Evolutionary conservation across 64 coral and sea anemone species (phyloP).

Genomic region (Montipora efflorescens): DNA sequence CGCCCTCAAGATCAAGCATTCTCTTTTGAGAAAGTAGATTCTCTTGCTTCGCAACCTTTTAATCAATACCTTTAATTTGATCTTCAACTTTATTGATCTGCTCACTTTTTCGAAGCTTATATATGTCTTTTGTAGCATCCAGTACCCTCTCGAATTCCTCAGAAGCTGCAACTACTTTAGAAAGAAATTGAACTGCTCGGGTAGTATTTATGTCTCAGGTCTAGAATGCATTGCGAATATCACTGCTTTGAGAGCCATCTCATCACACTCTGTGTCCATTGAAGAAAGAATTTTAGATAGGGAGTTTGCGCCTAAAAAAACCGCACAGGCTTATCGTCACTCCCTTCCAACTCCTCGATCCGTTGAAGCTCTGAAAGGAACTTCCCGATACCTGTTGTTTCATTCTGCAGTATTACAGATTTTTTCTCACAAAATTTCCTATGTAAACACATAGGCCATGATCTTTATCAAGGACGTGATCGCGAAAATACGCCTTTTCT

Average conservation of each 20-base stretch:
- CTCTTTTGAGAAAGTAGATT: not conserved
- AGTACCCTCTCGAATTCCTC: not conserved
- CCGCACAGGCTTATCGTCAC: too few species aligned
- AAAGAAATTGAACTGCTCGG: not conserved
- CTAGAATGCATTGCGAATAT: slow-evolving; percentile 30
- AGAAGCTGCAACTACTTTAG: not conserved
- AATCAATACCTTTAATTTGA: not conserved
- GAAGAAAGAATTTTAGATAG: not conserved
- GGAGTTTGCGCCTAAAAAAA: too few species aligned
- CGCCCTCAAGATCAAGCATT: not conserved
- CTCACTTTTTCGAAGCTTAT: not conserved
- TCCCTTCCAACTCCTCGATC: not conserved
- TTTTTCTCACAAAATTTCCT: not conserved
- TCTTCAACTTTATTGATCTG: not conserved
- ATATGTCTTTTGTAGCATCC: not conserved
- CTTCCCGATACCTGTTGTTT: slow-evolving; percentile 6
- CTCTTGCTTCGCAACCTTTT: not conserved
- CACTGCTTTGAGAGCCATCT: slow-evolving; percentile 45
- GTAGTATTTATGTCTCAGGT: not conserved
- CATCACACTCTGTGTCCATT: slow-evolving; percentile 49
- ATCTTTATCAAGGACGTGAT: slow-evolving; percentile 4
- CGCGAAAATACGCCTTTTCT: slow-evolving; percentile 43
- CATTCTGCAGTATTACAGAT: slow-evolving; percentile 44
- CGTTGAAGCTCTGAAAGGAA: slow-evolving; percentile 42
- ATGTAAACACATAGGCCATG: not conserved